Evolutionary conservation across 2,888 invertebrate genomes (phyloP).

Genomic region (Drosophila mulleri): DNA sequence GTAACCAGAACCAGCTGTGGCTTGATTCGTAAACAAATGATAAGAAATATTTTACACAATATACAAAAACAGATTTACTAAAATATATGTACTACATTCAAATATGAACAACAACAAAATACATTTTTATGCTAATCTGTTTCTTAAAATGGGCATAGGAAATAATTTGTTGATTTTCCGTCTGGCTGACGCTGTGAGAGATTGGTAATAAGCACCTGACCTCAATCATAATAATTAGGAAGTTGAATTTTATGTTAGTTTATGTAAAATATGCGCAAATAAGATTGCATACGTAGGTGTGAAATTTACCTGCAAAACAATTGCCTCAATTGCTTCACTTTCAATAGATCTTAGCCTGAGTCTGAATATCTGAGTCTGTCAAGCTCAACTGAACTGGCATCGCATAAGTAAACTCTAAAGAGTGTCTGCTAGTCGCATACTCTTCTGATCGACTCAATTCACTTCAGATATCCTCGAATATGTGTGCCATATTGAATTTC

Average conservation of each 20-base stretch:
- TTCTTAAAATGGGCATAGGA: background rate
- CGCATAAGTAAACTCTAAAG: too few relatives aligned
- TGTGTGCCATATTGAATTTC: conserved; percentile 5
- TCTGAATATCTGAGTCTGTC: background rate
- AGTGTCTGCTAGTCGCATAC: background rate
- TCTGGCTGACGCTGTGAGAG: background rate
- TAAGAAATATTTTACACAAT: too few relatives aligned
- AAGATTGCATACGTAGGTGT: background rate
- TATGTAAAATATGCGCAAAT: background rate
- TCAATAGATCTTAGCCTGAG: background rate
- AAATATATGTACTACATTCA: too few relatives aligned
- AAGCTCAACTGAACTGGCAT: background rate
- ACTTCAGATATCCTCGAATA: background rate
- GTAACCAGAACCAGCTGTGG: background rate
- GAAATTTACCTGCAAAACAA: background rate
- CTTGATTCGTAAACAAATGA: too few relatives aligned
- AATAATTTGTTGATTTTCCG: background rate
- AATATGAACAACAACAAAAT: too few relatives aligned
- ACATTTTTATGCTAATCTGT: background rate
- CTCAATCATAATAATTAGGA: background rate
- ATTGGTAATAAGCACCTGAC: background rate
- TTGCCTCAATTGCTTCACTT: too few relatives aligned
- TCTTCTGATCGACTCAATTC: background rate
- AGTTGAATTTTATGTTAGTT: background rate
- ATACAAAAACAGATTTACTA: too few relatives aligned